These are phyloP conservation scores for Gambusia holbrooki DNA, from an alignment of 2,113 vertebrate species.

Conservation along the genomic window DNA sequence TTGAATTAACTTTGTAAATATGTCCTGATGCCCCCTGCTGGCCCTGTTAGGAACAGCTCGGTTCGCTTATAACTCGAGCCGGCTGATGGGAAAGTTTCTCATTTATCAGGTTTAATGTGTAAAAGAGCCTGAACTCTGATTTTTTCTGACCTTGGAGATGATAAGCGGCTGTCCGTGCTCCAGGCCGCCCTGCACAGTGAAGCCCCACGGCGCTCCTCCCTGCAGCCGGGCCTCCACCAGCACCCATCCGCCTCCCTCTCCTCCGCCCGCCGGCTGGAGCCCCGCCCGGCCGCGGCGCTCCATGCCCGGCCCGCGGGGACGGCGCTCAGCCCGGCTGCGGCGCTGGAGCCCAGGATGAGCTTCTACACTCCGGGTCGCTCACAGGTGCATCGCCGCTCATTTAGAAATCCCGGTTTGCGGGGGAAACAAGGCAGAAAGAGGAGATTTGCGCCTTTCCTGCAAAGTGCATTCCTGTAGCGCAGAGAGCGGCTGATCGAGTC, in stretches of 20 bases:
- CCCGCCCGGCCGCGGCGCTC: conserved; percentile 54
- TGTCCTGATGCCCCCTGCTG: neutral
- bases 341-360: conserved; percentile 18
- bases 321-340: conserved; percentile 30
- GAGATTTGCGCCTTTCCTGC: conserved; percentile 32
- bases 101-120: neutral
- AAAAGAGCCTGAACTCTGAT: no score
- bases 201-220: conserved; percentile 95
- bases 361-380: conserved; percentile 16
- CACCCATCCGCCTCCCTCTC: conserved; percentile 67
- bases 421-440: conserved; percentile 13
- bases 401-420: conserved; percentile 6
- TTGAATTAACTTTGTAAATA: no score
- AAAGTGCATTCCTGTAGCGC: conserved; percentile 60
- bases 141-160: conserved; percentile 91
- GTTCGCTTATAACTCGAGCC: neutral
- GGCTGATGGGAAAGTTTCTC: neutral
- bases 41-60: neutral
- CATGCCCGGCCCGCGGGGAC: conserved; percentile 41
- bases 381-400: conserved; percentile 48
- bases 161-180: conserved; percentile 89
- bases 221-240: conserved; percentile 88
- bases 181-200: conserved; percentile 92
- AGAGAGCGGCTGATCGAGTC: conserved; percentile 18
- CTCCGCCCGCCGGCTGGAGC: conserved; percentile 60